Evolutionary conservation across 2,797 vertebrate genomes (phyloP).

Genomic region (Liparis tanakae): DNA sequence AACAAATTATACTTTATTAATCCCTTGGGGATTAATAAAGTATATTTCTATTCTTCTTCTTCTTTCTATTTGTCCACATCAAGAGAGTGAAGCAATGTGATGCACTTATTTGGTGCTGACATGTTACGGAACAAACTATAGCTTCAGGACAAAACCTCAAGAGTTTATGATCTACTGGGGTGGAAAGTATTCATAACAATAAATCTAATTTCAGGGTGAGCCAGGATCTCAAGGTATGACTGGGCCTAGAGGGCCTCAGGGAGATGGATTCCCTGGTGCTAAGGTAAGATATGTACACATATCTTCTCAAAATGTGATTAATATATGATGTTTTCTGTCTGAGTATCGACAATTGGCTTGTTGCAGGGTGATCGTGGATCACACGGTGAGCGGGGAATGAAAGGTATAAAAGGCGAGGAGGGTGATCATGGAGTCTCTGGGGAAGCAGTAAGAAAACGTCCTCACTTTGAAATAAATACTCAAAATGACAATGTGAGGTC

Average conservation of each 20-base stretch:
- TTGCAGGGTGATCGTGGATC: conserved; percentile 88
- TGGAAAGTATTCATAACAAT: conserved; percentile 7
- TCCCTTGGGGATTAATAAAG: no score
- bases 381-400: conserved; percentile 87
- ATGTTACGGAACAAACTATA: conserved; percentile 24
- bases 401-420: conserved; percentile 86
- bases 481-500: neutral
- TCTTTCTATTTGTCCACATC: neutral
- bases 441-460: conserved; percentile 80
- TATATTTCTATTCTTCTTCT: no score
- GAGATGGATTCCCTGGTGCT: conserved; percentile 88
- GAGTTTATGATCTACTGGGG: conserved; percentile 31
- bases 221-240: conserved; percentile 89
- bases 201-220: conserved; percentile 84
- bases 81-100: conserved; percentile 11
- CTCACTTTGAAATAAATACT: conserved; percentile 5
- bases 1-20: no score
- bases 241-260: conserved; percentile 88
- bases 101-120: conserved; percentile 16
- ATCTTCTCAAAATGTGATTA: conserved; percentile 16
- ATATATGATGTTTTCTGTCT: conserved; percentile 19
- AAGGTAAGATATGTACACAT: conserved; percentile 80
- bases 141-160: conserved; percentile 31
- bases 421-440: conserved; percentile 88
- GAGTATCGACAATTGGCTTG: neutral